Base-by-base conservation (phyloP, 2,888 invertebrate species). In the Papilio protenor region DNA sequence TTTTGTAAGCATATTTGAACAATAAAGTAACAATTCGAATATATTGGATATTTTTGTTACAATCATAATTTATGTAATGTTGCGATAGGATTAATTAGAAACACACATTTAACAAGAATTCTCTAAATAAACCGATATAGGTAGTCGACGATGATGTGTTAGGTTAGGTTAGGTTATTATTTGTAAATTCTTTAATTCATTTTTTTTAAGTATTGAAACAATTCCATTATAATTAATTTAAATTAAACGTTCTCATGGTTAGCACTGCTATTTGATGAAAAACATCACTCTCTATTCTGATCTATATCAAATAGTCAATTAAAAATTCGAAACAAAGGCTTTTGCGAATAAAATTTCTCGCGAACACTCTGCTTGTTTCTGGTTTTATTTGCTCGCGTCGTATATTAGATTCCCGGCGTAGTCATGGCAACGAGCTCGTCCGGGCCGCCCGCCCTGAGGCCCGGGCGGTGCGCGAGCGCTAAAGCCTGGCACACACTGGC, bases 401-500 rank as follows among this genome's bases (percentile, higher is more conserved):
- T 87, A 87, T 88, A 89, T 89, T 87, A 87, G 87, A 88, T 87
- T 85, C 88, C 85, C 87, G 88, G 86, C 87, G 92, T 92, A 87
- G 86, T 88, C 86, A 92, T 92, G 89, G 86, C 87, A 86, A 93
- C 92, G 82, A 87, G 89, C 89, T 88, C 88, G 87, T 87, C 89
- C 89, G 89, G 90, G 87, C 84, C 81, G 78, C 85, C 87, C 86
- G 86, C 86, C 87, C 88, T 82, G 85, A 86, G 83, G 86, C 84
- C 86, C 87, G 85, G 66, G 66, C 66, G 40, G 12, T 14, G 87
- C 84, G 83, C 88, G 87, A 84, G 85, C 85, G 84, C 87, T 87
- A 69, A 69, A 10, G n/a, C 21, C 21, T 14, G n/a, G 45, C 8
- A 45, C 66, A 12, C 66, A 69, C n/a, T n/a, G 11, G 11, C 5